A percentile compares a stretch with the other conserved stretches of the same genome.
phyloP scores from a whole-genome alignment of 2,113 vertebrate genomes.

The Zapus hudsonius region DNA sequence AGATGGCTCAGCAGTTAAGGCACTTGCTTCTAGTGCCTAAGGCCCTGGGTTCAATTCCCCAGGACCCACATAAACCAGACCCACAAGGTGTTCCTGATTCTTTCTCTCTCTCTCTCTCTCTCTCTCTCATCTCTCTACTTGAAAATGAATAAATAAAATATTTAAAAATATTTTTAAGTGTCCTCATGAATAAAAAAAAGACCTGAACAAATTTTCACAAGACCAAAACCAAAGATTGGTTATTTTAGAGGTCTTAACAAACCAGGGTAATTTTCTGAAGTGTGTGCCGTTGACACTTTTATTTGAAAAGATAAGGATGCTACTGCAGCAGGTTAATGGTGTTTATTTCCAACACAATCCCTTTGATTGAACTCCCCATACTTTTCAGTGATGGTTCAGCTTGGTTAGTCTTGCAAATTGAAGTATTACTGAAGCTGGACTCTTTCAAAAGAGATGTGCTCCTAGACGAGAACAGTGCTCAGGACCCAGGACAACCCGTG shows the following conservation, averaged over 20 bases:
- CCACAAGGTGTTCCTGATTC: no score
- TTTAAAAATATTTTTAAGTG: background rate
- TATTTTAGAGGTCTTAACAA: background rate
- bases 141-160: no score
- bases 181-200: constrained; percentile 25
- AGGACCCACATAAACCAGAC: no score
- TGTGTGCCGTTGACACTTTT: background rate
- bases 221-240: background rate
- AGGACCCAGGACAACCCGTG: constrained; percentile 1
- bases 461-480: constrained; percentile 41
- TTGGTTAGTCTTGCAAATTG: constrained; percentile 69
- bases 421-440: constrained; percentile 48
- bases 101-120: no score
- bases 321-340: constrained; percentile 40
- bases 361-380: constrained; percentile 66
- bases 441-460: constrained; percentile 49
- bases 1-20: no score
- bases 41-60: no score
- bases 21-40: no score
- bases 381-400: constrained; percentile 63
- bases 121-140: no score
- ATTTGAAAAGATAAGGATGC: background rate
- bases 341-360: constrained; percentile 61
- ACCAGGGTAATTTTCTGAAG: constrained; percentile 26
- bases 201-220: background rate